Conservation (phyloP, 2,888 invertebrate genomes). For the Drosophila kanekoi region DNA sequence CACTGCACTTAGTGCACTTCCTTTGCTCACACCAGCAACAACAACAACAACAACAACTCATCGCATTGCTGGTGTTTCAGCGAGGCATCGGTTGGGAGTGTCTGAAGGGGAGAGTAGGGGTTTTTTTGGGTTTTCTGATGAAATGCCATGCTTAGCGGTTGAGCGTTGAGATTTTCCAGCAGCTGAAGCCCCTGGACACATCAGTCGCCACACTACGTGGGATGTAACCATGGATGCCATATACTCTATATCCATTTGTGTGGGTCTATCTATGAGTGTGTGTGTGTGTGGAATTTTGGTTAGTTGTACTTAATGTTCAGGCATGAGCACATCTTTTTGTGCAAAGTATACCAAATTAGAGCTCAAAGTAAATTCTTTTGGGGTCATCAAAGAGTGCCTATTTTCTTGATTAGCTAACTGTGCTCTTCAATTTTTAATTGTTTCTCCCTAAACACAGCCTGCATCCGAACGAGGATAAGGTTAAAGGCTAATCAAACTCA, state of each 20-base stretch:
- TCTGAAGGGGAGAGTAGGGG: too few relatives aligned
- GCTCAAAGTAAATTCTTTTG: conserved; percentile 23
- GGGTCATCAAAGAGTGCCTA: background rate
- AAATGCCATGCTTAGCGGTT: conserved; percentile 79
- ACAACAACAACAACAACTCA: conserved; percentile 3
- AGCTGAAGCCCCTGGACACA: conserved; percentile 40
- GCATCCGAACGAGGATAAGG: background rate
- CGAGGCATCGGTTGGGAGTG: conserved; percentile 1
- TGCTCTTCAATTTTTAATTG: background rate
- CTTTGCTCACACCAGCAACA: conserved; percentile 46
- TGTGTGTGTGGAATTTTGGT: conserved; percentile 45
- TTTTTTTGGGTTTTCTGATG: conserved; percentile 55
- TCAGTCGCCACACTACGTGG: conserved; percentile 32
- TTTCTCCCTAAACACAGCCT: background rate
- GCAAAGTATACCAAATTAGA: conserved; percentile 12
- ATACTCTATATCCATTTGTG: too few relatives aligned
- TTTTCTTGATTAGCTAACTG: background rate
- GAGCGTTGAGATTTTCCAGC: conserved; percentile 67
- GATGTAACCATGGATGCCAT: too few relatives aligned
- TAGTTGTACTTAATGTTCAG: conserved; percentile 54
- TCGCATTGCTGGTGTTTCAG: conserved; percentile 59
- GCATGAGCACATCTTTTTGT: conserved; percentile 26
- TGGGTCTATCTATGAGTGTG: background rate
- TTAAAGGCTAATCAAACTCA: conserved; percentile 9
- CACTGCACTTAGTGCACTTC: conserved; percentile 76